Evolutionary conservation across 2,888 invertebrate species (phyloP).

Genomic region (Selenia dentaria): DNA sequence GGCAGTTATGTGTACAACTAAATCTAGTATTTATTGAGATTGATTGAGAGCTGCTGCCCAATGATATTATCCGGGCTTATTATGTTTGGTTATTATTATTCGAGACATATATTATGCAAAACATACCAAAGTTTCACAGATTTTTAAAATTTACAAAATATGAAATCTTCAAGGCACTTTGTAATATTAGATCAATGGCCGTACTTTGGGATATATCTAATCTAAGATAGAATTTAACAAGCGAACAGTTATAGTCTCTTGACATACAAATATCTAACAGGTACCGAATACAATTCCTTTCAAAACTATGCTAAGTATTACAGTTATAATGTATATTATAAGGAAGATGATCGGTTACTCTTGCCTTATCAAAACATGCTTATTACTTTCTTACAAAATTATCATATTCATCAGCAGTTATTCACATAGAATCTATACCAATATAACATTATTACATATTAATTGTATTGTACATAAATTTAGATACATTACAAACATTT

Average conservation of each 20-base stretch:
- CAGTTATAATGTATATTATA: slow-evolving; percentile 23
- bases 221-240: slow-evolving; percentile 19
- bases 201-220: slow-evolving; percentile 10
- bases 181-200: slow-evolving; percentile 17
- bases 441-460: too few species aligned
- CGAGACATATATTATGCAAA: slow-evolving; percentile 2
- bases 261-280: slow-evolving; percentile 15
- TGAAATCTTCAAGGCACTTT: slow-evolving; percentile 26
- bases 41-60: too few species aligned
- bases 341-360: slow-evolving; percentile 27
- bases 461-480: too few species aligned
- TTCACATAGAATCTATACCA: too few species aligned
- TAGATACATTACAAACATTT: too few species aligned
- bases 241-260: slow-evolving; percentile 18
- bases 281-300: slow-evolving; percentile 23
- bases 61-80: not conserved
- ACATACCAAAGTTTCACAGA: slow-evolving; percentile 4
- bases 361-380: slow-evolving; percentile 1
- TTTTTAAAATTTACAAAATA: slow-evolving; percentile 22
- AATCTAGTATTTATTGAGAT: too few species aligned
- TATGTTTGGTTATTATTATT: not conserved
- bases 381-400: too few species aligned
- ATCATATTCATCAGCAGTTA: too few species aligned
- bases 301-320: slow-evolving; percentile 9
- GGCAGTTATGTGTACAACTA: too few species aligned